These are phyloP conservation scores for Gallinago stenura DNA, from an alignment of 2,797 vertebrate species.

Conservation along the genomic window DNA sequence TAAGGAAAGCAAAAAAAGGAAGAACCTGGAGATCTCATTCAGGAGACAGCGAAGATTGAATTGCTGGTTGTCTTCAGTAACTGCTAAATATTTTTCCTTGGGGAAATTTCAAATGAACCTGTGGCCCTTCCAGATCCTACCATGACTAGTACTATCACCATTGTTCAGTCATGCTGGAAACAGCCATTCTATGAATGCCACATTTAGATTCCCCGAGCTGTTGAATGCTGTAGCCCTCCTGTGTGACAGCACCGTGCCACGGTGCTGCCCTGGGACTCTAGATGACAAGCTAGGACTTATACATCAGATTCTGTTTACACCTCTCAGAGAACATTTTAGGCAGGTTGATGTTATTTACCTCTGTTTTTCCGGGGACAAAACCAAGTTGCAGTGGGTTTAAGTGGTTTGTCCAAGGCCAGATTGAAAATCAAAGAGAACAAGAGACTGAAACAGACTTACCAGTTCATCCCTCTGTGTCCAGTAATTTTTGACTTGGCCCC, in stretches of 20 bases:
- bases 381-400: background rate
- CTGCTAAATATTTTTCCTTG: background rate
- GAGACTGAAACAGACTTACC: background rate
- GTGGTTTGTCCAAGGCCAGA: background rate
- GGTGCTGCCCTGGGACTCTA: background rate
- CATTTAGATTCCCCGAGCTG: background rate
- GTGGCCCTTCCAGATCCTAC: background rate
- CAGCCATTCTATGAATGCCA: background rate
- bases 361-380: background rate
- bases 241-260: background rate
- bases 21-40: background rate
- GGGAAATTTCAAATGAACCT: background rate
- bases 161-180: background rate
- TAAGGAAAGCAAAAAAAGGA: background rate
- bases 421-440: background rate
- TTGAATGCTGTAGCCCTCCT: background rate
- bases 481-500: background rate
- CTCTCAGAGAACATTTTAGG: background rate
- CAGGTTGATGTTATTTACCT: background rate
- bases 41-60: background rate
- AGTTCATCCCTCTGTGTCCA: background rate
- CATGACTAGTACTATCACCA: background rate
- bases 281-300: background rate
- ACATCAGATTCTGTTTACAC: background rate
- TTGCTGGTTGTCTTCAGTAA: background rate